Conservation (phyloP, 2,797 vertebrate species). For the Euphonia xanthogaster region DNA sequence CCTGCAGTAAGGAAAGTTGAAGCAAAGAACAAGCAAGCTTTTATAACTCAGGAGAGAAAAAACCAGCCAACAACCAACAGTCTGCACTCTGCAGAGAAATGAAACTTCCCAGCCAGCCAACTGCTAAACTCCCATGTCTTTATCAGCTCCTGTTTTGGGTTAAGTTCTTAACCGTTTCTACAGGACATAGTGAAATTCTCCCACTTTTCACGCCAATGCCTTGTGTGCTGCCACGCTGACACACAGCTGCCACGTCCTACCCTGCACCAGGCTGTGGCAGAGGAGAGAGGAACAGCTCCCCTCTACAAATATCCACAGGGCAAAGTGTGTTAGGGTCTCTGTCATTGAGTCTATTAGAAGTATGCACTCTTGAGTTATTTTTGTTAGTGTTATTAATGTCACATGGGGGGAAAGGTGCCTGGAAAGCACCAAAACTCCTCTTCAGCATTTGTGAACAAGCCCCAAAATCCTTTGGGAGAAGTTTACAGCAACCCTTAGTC, state of each 20-base stretch:
- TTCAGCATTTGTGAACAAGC: not conserved
- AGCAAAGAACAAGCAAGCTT: not conserved
- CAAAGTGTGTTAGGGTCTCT: not conserved
- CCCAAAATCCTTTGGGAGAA: not conserved
- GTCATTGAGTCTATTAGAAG: not conserved
- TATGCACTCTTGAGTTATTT: not conserved
- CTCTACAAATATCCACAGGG: accelerated
- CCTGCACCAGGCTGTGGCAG: not conserved
- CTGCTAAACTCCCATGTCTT: not conserved
- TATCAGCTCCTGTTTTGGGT: not conserved
- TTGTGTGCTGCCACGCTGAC: not conserved
- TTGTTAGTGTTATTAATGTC: not conserved
- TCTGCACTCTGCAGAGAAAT: not conserved
- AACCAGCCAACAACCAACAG: not conserved
- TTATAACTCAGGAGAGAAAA: not conserved
- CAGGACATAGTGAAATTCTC: not conserved
- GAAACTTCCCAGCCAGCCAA: not conserved
- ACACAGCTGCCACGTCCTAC: not conserved
- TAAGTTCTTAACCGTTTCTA: not conserved
- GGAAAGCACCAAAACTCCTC: not conserved
- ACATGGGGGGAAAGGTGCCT: not conserved
- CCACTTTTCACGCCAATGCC: not conserved
- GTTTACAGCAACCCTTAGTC: not conserved
- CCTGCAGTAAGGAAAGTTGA: not conserved
- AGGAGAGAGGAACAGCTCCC: not conserved